These are phyloP conservation scores for Buphagus erythrorhynchus DNA, from an alignment of 2,797 vertebrate genomes.

Conservation along the genomic window DNA sequence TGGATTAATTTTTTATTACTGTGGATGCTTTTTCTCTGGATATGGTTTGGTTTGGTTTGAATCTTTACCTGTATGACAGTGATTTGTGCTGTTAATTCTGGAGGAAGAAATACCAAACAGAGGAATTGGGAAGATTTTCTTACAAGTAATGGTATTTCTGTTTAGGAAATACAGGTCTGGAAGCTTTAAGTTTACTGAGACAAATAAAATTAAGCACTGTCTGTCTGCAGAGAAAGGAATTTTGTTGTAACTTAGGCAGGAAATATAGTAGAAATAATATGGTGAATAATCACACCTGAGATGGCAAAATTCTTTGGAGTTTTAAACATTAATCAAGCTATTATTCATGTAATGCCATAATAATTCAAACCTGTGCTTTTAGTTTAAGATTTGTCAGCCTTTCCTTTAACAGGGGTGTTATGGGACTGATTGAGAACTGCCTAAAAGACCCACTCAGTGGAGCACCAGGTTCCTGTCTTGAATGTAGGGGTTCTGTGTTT, in stretches of 20 bases:
- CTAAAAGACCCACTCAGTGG: background rate
- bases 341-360: background rate
- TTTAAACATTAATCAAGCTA: background rate
- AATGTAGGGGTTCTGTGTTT: rapidly evolving
- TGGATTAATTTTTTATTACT: background rate
- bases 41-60: background rate
- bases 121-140: background rate
- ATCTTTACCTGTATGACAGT: background rate
- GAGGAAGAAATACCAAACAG: background rate
- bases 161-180: background rate
- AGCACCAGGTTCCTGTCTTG: background rate
- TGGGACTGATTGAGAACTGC: background rate
- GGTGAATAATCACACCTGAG: background rate
- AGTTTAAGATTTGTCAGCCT: background rate
- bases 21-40: background rate
- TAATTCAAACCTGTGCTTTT: background rate
- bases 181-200: background rate
- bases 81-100: background rate
- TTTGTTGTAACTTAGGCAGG: background rate
- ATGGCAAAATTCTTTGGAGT: background rate
- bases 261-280: background rate
- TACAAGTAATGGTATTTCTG: background rate
- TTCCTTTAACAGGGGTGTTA: background rate
- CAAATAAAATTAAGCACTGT: background rate
- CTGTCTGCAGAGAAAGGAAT: background rate